Evolutionary conservation across 2,888 invertebrate species (phyloP).

Genomic region (Dorcus hopei): DNA sequence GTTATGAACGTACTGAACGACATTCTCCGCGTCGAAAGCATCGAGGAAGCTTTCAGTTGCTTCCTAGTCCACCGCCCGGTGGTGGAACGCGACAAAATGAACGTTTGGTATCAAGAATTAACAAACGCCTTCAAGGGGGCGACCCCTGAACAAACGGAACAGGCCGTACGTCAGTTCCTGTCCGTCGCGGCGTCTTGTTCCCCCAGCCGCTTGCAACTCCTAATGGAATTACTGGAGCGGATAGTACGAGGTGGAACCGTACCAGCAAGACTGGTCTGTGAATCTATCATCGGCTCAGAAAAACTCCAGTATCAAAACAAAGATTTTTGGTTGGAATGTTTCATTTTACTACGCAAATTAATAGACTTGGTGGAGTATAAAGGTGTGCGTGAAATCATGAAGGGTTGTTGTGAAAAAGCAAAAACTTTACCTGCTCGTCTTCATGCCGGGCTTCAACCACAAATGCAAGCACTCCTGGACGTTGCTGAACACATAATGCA

Average conservation of each 20-base stretch:
- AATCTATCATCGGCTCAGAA: constrained; percentile 79
- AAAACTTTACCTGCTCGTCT: constrained; percentile 75
- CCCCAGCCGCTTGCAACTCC: constrained; percentile 68
- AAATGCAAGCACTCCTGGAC: constrained; percentile 75
- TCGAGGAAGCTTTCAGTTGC: constrained; percentile 87
- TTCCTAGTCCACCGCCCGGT: constrained; percentile 76
- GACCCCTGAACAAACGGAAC: constrained; percentile 71
- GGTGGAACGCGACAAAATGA: constrained; percentile 65
- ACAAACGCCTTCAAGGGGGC: constrained; percentile 64
- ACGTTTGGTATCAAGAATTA: constrained; percentile 67
- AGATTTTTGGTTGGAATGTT: constrained; percentile 88
- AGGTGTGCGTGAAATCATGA: constrained; percentile 90
- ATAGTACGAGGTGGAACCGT: constrained; percentile 70
- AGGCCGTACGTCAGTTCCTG: constrained; percentile 72
- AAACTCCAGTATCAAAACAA: constrained; percentile 76
- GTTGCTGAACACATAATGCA: constrained; percentile 89
- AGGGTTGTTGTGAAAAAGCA: constrained; percentile 87
- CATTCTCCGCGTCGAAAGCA: constrained; percentile 68
- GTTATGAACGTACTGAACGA: constrained; percentile 64
- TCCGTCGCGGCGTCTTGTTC: constrained; percentile 69
- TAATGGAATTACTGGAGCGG: constrained; percentile 73
- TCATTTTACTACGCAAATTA: constrained; percentile 77
- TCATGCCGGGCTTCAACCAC: constrained; percentile 77
- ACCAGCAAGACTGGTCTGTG: constrained; percentile 81
- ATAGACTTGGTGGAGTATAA: constrained; percentile 94